Evolutionary conservation across 2,113 vertebrate species (phyloP).

Genomic region (Taurulus bubalis): DNA sequence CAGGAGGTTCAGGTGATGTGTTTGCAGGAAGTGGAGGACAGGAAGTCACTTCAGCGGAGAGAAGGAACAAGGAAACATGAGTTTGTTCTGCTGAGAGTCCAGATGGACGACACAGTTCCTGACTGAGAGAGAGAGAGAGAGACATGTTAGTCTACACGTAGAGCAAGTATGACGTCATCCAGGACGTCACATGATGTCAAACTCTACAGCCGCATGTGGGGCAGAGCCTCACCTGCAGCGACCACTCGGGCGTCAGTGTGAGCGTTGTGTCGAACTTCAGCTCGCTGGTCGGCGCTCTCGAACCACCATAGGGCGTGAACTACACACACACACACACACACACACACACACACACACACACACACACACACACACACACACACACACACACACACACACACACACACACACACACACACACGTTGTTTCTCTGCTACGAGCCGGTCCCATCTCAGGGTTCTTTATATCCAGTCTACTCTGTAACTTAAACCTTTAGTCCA

Average conservation of each 20-base stretch:
- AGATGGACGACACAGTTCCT: conserved; percentile 87
- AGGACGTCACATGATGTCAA: neutral
- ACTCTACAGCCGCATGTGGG: neutral
- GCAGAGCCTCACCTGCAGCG: conserved; percentile 88
- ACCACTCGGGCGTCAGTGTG: conserved; percentile 91
- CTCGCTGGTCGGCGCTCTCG: conserved; percentile 85
- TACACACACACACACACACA: conserved; percentile 59
- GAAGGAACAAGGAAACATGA: conserved; percentile 87
- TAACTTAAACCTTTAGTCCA: too few relatives aligned
- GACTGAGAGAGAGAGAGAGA: conserved; percentile 81
- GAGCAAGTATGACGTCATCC: neutral
- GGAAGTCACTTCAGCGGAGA: conserved; percentile 87
- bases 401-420: neutral
- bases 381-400: neutral
- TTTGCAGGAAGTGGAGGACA: conserved; percentile 32
- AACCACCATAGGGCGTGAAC: conserved; percentile 94
- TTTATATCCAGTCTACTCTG: too few relatives aligned
- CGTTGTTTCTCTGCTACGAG: too few relatives aligned
- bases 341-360: neutral
- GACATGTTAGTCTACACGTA: neutral
- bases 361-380: conserved; percentile 1
- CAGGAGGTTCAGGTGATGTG: too few relatives aligned
- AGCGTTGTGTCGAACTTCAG: conserved; percentile 84
- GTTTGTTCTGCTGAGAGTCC: conserved; percentile 86
- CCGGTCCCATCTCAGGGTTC: too few relatives aligned